Evolutionary conservation across 2,888 invertebrate genomes (phyloP).

Genomic region (Carpatolechia fugitivella): DNA sequence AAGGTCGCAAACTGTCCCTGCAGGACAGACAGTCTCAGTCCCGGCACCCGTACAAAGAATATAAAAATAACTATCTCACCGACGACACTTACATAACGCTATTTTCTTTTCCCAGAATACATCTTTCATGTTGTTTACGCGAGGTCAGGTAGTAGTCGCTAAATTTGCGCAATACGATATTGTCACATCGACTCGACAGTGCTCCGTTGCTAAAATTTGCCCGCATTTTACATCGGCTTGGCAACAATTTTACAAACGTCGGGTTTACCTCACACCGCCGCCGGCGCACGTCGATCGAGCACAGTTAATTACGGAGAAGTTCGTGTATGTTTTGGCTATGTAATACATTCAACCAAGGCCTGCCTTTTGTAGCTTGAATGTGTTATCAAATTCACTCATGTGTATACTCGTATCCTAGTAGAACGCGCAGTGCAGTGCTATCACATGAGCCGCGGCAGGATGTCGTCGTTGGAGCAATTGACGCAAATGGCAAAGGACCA

Average conservation of each 20-base stretch:
- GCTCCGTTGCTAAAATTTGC: slow-evolving; percentile 4
- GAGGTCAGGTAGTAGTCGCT: slow-evolving; percentile 46
- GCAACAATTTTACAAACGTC: slow-evolving; percentile 56
- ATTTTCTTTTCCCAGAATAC: slow-evolving; percentile 49
- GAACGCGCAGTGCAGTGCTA: slow-evolving; percentile 67
- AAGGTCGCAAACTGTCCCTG: background rate
- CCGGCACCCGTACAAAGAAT: slow-evolving; percentile 30
- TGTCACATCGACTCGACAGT: slow-evolving; percentile 6
- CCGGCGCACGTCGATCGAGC: slow-evolving; percentile 48
- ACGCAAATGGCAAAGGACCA: slow-evolving; percentile 67
- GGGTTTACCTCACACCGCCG: slow-evolving; percentile 40
- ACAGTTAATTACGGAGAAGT: slow-evolving; percentile 59
- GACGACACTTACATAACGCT: slow-evolving; percentile 47
- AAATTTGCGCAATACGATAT: slow-evolving; percentile 24
- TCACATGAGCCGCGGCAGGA: slow-evolving; percentile 66
- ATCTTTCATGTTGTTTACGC: slow-evolving; percentile 50
- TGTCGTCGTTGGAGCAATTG: slow-evolving; percentile 75
- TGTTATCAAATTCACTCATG: slow-evolving; percentile 68
- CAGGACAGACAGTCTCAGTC: background rate
- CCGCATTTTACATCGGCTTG: slow-evolving; percentile 46
- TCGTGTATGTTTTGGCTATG: slow-evolving; percentile 54
- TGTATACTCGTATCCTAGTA: slow-evolving; percentile 52
- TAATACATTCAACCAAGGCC: slow-evolving; percentile 48
- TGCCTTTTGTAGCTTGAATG: slow-evolving; percentile 37
- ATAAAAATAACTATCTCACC: slow-evolving; percentile 61